These are phyloP conservation scores for Galagoides demidoff DNA, from an alignment of 2,797 vertebrate genomes.

Conservation along the genomic window DNA sequence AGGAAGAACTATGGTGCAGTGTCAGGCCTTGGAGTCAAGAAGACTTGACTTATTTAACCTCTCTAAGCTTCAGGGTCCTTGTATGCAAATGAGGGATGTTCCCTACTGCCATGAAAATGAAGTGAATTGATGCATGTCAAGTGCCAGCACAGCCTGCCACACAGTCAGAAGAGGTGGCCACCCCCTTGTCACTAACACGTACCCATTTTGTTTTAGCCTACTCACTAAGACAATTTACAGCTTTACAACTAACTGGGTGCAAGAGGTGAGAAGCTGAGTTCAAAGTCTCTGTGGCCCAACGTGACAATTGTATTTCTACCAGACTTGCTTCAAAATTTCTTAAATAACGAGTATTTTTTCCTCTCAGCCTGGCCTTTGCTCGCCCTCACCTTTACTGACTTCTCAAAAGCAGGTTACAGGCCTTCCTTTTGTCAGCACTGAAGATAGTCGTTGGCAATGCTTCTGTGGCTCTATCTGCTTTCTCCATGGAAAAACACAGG, in stretches of 20 bases:
- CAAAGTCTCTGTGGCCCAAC: background rate
- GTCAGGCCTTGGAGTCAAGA: background rate
- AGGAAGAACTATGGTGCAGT: background rate
- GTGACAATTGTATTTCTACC: background rate
- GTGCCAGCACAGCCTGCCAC: background rate
- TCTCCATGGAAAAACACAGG: background rate
- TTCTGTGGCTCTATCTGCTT: background rate
- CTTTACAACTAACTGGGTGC: background rate
- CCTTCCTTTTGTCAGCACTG: background rate
- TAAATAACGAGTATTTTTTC: background rate
- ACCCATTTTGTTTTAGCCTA: background rate
- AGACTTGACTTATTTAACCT: background rate
- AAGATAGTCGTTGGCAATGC: background rate
- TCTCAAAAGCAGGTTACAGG: background rate
- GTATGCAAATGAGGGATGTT: background rate
- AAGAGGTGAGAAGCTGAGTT: background rate
- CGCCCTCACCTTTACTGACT: background rate
- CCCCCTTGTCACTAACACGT: fast-evolving
- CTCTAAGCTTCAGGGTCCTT: background rate
- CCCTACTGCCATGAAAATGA: background rate
- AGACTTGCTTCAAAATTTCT: background rate
- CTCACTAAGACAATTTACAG: background rate
- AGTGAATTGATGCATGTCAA: background rate
- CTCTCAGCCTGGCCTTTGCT: background rate
- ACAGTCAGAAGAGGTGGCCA: background rate